Evolutionary conservation across 2,113 vertebrate genomes (phyloP).

Genomic region (Pluvianellus socialis): DNA sequence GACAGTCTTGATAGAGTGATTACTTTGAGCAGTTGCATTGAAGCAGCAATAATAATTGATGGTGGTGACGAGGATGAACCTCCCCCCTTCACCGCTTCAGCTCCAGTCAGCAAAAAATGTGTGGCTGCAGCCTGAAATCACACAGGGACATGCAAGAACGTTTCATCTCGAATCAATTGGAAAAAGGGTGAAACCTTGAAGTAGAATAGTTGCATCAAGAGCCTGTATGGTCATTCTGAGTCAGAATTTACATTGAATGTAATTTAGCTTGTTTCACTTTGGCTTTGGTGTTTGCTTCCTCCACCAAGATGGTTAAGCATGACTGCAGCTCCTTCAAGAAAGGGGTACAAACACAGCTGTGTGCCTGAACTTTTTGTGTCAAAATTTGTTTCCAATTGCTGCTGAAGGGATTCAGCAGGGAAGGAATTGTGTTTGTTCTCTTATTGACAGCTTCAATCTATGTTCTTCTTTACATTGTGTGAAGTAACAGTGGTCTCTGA

Average conservation of each 20-base stretch:
- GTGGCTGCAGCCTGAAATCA: slow-evolving; percentile 6
- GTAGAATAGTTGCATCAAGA: background rate
- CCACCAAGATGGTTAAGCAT: background rate
- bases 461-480: background rate
- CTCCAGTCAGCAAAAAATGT: slow-evolving; percentile 24
- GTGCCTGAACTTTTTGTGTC: background rate
- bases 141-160: background rate
- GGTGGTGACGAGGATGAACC: background rate
- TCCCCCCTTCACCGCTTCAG: background rate
- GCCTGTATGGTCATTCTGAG: slow-evolving; percentile 1
- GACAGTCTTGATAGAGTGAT: background rate
- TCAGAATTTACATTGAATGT: slow-evolving; percentile 7
- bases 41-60: background rate
- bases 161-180: background rate
- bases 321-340: background rate
- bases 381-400: background rate
- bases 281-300: background rate
- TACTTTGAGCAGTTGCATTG: background rate
- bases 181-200: background rate
- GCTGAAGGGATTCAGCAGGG: background rate
- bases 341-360: background rate
- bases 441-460: background rate
- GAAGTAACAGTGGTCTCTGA: background rate
- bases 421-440: background rate
- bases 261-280: slow-evolving; percentile 3